Evolutionary conservation across 2,888 invertebrate genomes (phyloP).

Genomic region (Cataglyphis altisquamis): DNA sequence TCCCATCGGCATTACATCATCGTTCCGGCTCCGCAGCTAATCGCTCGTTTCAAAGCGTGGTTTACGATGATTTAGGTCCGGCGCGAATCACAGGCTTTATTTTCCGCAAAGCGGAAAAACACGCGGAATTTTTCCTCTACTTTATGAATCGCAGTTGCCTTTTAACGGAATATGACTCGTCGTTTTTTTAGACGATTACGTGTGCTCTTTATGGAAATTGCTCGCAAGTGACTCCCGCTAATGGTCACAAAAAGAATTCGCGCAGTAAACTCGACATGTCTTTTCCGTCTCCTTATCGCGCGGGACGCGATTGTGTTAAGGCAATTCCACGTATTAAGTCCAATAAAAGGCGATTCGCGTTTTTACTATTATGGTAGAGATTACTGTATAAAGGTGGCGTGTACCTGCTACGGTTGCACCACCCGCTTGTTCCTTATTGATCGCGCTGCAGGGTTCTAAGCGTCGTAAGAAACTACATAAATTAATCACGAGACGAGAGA

Average conservation of each 20-base stretch:
- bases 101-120: conserved; percentile 7
- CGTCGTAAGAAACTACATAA: conserved; percentile 49
- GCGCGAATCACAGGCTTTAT: not conserved
- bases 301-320: conserved; percentile 59
- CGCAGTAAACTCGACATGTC: not conserved
- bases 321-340: conserved; percentile 68
- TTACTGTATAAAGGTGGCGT: not conserved
- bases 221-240: conserved; percentile 1
- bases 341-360: conserved; percentile 60
- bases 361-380: not conserved
- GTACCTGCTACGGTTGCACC: conserved; percentile 25
- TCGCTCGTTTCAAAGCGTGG: conserved; percentile 4
- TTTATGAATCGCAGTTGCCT: not conserved
- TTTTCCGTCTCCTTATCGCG: conserved; percentile 49
- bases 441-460: conserved; percentile 42
- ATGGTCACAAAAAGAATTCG: not conserved
- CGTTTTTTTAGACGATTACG: conserved; percentile 2
- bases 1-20: not conserved
- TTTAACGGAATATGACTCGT: conserved; percentile 9
- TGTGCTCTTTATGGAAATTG: not conserved
- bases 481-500: conserved; percentile 46
- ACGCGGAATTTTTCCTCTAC: not conserved
- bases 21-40: not conserved
- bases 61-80: not conserved
- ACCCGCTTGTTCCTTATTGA: conserved; percentile 42